Conservation (phyloP, 1,140 invertebrate genomes). For the Ladona fulva region DNA sequence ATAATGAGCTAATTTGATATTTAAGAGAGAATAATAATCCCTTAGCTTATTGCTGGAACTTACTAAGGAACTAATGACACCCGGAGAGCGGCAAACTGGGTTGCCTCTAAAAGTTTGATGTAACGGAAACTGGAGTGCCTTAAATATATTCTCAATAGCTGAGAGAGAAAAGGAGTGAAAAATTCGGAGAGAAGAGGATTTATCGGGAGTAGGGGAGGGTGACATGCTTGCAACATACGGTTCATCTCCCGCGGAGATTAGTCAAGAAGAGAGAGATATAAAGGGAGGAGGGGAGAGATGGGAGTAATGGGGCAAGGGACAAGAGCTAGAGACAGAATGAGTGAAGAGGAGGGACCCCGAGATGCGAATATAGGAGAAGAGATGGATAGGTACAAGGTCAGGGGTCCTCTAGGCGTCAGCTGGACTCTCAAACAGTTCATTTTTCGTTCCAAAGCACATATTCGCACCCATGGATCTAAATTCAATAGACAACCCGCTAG, state of each 20-base stretch:
- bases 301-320: neutral
- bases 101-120: too few relatives aligned
- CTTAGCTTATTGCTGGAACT: too few relatives aligned
- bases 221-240: neutral
- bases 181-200: neutral
- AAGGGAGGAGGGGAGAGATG: neutral
- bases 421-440: too few relatives aligned
- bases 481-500: too few relatives aligned
- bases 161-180: neutral
- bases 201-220: neutral
- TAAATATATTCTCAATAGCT: neutral
- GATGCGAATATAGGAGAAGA: neutral
- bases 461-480: too few relatives aligned
- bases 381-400: neutral
- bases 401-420: too few relatives aligned
- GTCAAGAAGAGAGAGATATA: neutral
- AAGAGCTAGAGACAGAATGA: neutral
- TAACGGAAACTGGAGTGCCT: too few relatives aligned
- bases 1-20: too few relatives aligned
- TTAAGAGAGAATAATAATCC: too few relatives aligned
- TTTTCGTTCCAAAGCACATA: too few relatives aligned
- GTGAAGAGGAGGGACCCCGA: neutral
- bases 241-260: constrained; percentile 7
- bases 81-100: too few relatives aligned
- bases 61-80: too few relatives aligned